Base-by-base conservation (phyloP, 2,797 vertebrate genomes). In the Cygnus olor region DNA sequence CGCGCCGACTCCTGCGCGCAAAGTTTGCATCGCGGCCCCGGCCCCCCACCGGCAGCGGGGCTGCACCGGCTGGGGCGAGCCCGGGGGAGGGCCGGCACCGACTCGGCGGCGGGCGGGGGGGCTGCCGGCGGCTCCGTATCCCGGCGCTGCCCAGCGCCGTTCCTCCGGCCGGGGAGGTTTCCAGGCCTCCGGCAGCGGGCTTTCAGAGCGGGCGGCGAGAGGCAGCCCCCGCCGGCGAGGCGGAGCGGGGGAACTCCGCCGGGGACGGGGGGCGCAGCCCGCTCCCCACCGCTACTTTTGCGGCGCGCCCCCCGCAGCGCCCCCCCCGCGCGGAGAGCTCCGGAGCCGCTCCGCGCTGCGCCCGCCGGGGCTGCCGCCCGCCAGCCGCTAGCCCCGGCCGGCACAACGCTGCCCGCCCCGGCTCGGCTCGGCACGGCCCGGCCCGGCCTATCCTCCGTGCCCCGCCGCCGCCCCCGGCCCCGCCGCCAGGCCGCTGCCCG, bases 371-470 rank as follows among this genome's bases (percentile, higher is more conserved):
- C 78, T 86, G 25, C 95, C 44, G 92, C 64, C 77, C 78, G 90
- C 76, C 30, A 10, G 88, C 85, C 38, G 38, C 38, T 90, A 88
- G 90, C 91, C 85, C 74, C 36, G 49, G 93, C 93, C 82, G 83
- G 80, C 95, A 97, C 97, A 97, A 97, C 94, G 95, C 94, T 89
- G 96, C 90, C 95, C 88, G 97, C 97, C 97, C 97, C 97, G 96
- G 94, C 95, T 51, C 64, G 21, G 47, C 47, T 11, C 45, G 97
- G 97, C 97, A 38, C 97, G 96, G 94, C 95, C 51, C 64, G 21
- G 47, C 47, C 6, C 45, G 97, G 97, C 97, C 97, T 98, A 97
- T 90, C 95, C 73, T 54, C 76, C 77, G 22, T 61, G 34, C 34
- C 51, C 94, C 93, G 61, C 96, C 85, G 92, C 89, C 95, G 95